Conservation (phyloP, 2,888 invertebrate genomes). For the Encarsia formosa region DNA sequence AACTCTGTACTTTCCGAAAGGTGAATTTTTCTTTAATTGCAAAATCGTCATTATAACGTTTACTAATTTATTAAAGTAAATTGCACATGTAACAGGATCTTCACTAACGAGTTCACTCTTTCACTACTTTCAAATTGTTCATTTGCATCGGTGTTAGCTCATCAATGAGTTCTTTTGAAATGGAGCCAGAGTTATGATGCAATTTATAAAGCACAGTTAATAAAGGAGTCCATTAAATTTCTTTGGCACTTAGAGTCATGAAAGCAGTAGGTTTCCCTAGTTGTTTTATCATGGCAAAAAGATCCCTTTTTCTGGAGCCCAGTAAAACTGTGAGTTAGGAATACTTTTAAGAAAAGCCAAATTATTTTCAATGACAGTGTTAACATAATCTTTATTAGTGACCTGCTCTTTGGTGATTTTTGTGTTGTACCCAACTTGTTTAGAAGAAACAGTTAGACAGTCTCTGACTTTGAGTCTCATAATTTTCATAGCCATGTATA, state of each 20-base stretch:
- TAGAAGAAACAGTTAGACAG: constrained; percentile 32
- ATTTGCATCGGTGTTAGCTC: constrained; percentile 22
- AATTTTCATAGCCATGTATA: constrained; percentile 34
- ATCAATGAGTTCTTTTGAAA: constrained; percentile 9
- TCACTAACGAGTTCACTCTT: constrained; percentile 34
- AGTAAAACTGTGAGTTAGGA: constrained; percentile 34
- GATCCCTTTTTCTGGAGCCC: constrained; percentile 39
- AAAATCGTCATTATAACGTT: constrained; percentile 26
- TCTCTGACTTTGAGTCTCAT: constrained; percentile 29
- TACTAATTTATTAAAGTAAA: constrained; percentile 46
- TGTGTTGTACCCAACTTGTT: constrained; percentile 35
- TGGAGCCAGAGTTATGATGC: constrained; percentile 3
- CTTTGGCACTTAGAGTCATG: constrained; percentile 49
- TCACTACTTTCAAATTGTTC: too few species aligned
- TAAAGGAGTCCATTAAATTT: constrained; percentile 29
- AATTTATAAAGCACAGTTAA: constrained; percentile 6
- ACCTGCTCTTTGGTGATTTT: constrained; percentile 37
- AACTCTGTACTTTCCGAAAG: constrained; percentile 29
- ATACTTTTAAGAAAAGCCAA: constrained; percentile 42
- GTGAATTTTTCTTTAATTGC: background rate
- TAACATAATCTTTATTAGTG: constrained; percentile 39
- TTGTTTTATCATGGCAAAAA: constrained; percentile 49
- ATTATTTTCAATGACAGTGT: constrained; percentile 37
- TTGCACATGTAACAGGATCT: constrained; percentile 36
- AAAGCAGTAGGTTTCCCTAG: constrained; percentile 45